These are phyloP conservation scores for Cataglyphis hispanica DNA, from an alignment of 1,140 invertebrate species.

Conservation along the genomic window DNA sequence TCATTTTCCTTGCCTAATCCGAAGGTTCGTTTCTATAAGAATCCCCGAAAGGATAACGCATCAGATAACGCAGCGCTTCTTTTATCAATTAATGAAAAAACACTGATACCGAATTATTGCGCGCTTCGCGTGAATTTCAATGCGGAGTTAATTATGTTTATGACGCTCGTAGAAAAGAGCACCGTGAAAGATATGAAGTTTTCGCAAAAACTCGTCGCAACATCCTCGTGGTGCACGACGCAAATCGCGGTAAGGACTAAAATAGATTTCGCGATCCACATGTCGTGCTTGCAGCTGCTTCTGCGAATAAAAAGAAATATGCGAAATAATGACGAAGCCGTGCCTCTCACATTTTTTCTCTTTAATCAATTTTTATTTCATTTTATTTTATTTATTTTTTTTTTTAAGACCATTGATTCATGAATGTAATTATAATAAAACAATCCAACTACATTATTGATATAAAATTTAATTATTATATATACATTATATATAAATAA, in stretches of 20 bases:
- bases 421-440: not conserved
- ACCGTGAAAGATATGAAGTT: constrained; percentile 32
- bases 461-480: not conserved
- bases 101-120: not conserved
- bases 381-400: not conserved
- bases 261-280: constrained; percentile 43
- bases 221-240: constrained; percentile 37
- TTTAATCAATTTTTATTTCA: not conserved
- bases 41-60: not conserved
- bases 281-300: constrained; percentile 27
- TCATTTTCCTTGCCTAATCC: not conserved
- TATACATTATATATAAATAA: not conserved
- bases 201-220: constrained; percentile 53
- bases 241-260: constrained; percentile 67
- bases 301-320: constrained; percentile 22
- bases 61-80: not conserved
- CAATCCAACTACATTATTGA: too few relatives aligned
- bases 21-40: not conserved
- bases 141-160: constrained; percentile 27
- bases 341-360: not conserved
- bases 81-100: constrained; percentile 21
- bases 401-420: not conserved
- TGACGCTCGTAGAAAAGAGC: constrained; percentile 13
- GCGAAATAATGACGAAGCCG: not conserved
- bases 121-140: not conserved